Base-by-base conservation (phyloP, 2,113 vertebrate species). In the Odocoileus virginianus region DNA sequence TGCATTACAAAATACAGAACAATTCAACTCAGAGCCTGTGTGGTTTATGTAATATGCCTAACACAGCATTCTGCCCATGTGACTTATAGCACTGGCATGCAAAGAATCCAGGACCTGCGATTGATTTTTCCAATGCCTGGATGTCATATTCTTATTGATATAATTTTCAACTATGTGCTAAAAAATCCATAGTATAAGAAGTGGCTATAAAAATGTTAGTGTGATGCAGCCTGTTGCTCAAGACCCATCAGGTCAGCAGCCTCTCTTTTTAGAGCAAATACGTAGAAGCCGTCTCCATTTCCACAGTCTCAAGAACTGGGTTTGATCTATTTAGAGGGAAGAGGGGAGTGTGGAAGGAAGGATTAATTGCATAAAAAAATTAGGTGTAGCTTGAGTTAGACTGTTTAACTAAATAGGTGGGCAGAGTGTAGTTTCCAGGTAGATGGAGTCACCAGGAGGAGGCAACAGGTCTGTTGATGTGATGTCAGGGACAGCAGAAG, bases 171-270 rank as follows among this genome's bases (percentile, higher is more conserved):
- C 87, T 84, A 54, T 64, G 71, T 93, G 67, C 67, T 89, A 67
- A 87, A 94, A 97, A 95, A 23, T 14, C 55, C 92, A 27, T 25
- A 54, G 86, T 47, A 23, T 86, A 89, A 89, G 50, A 55, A 93
- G 71, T n/a, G 36, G 60, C 71, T 92, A 40, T 96, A 97, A 97
- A 97, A 79, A 83, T 55, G 91, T 86, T 94, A 95, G 52, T 23
- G 8, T 14, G 50, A 36, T 30, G 17, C 2, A 25, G 33, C n/a
- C 64, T 85, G 64, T 27, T 12, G 5, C 36, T 58, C 23, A 7
- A 45, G 40, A 16, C 14, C 40, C 2, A 0, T 28, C 1, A 0
- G 30, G 19, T 52, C 47, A 52, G 64, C 33, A 30, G 40, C 13
- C n/a, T 11, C 16, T 71, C 50, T 76, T 81, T 36, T 27, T 0